phyloP scores from a whole-genome alignment of 1,140 invertebrate genomes.

The Microplitis demolitor region DNA sequence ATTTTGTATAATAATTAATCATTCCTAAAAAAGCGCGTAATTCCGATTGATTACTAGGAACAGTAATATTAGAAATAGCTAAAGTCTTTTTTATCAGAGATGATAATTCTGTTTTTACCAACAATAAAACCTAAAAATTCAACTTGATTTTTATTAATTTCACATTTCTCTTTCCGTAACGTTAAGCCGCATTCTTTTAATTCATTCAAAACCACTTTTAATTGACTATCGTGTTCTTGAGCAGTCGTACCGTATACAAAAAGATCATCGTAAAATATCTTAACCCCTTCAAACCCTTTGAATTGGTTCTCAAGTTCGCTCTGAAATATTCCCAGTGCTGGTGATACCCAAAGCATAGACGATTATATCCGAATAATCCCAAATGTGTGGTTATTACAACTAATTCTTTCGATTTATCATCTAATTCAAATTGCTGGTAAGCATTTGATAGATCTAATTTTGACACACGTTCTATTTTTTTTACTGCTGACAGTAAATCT shows the following conservation, averaged over 20 bases:
- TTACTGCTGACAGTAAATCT: slow-evolving; percentile 48
- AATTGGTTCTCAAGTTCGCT: slow-evolving; percentile 5
- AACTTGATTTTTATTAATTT: background rate
- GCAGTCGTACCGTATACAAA: background rate
- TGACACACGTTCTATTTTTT: slow-evolving; percentile 38
- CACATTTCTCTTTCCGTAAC: slow-evolving; percentile 5
- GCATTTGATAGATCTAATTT: slow-evolving; percentile 47
- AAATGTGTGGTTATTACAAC: slow-evolving; percentile 16
- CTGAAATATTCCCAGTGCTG: slow-evolving; percentile 8
- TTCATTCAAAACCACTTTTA: background rate
- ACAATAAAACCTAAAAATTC: slow-evolving; percentile 6
- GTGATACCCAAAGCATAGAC: slow-evolving; percentile 10
- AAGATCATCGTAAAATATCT: slow-evolving; percentile 15
- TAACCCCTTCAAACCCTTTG: background rate
- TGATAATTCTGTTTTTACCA: background rate
- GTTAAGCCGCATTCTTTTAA: slow-evolving; percentile 9
- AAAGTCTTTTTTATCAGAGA: background rate
- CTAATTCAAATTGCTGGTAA: slow-evolving; percentile 43
- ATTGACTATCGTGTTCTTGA: background rate
- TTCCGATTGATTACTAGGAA: background rate
- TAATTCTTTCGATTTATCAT: slow-evolving; percentile 37
- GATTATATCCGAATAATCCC: background rate
- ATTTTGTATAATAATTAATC: slow-evolving; percentile 17
- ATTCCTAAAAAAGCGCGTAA: slow-evolving; percentile 6
- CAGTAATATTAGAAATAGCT: slow-evolving; percentile 2